A percentile compares a stretch with the other conserved stretches of the same genome.
Evolutionary conservation across 1,140 invertebrate genomes (phyloP).

Genomic region (Zaprionus lachaisei): DNA sequence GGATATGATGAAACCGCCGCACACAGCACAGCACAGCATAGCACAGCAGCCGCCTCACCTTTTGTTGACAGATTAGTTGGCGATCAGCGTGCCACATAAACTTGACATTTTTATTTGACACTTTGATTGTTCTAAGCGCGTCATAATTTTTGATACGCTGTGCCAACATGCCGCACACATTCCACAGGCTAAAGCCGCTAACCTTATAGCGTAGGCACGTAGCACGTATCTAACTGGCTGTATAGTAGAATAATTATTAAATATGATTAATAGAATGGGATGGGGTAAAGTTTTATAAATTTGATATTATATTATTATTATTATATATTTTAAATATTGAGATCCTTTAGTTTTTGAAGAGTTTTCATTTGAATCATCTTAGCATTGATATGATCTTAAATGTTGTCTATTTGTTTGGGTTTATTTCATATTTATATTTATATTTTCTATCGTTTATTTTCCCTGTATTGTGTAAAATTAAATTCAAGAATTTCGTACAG

Average conservation of each 20-base stretch:
- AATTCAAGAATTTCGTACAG: too few species aligned
- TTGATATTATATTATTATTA: too few species aligned
- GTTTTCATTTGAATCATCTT: too few species aligned
- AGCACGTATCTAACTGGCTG: neutral
- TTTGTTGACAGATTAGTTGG: slow-evolving; percentile 81
- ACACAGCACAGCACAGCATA: neutral
- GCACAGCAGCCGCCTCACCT: slow-evolving; percentile 38
- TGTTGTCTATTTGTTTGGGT: too few species aligned
- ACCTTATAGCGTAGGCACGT: slow-evolving; percentile 60
- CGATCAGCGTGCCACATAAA: slow-evolving; percentile 58
- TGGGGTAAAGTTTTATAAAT: too few species aligned
- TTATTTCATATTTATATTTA: too few species aligned
- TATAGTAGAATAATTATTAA: neutral
- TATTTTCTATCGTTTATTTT: too few species aligned
- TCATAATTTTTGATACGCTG: slow-evolving; percentile 44
- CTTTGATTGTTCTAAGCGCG: slow-evolving; percentile 77
- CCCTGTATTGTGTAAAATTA: too few species aligned
- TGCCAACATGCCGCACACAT: slow-evolving; percentile 1
- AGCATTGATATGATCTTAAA: too few species aligned
- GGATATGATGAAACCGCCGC: slow-evolving; percentile 57
- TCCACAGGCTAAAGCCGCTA: slow-evolving; percentile 56
- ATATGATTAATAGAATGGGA: neutral
- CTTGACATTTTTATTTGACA: slow-evolving; percentile 80
- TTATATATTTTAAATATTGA: too few species aligned
- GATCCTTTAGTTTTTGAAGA: too few species aligned